Evolutionary conservation across 1,140 invertebrate genomes (phyloP).

Genomic region (Sitobion miscanthi): DNA sequence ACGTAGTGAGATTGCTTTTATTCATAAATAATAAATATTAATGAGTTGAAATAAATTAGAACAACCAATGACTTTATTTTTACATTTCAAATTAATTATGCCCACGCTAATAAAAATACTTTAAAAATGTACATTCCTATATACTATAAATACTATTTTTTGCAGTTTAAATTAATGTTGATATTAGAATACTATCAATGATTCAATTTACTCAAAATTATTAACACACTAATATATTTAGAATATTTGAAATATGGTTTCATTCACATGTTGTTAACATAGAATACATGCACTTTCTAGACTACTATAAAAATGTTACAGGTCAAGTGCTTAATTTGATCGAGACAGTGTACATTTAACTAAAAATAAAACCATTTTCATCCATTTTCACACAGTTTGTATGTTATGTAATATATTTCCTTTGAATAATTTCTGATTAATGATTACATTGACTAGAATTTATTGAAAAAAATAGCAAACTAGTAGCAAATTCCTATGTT

Average conservation of each 20-base stretch:
- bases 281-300: not conserved
- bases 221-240: no score
- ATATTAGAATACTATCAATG: not conserved
- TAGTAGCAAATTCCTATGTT: not conserved
- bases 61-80: slow-evolving; percentile 3
- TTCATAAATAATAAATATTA: slow-evolving; percentile 29
- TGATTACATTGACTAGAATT: not conserved
- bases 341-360: not conserved
- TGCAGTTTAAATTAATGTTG: not conserved
- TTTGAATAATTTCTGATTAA: not conserved
- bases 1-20: not conserved
- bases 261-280: no score
- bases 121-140: not conserved
- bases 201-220: no score
- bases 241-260: no score
- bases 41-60: not conserved
- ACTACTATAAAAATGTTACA: not conserved
- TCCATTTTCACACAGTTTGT: not conserved
- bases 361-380: not conserved
- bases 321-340: not conserved
- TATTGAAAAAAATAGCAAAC: not conserved
- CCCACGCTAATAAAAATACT: not conserved
- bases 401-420: not conserved
- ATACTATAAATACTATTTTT: not conserved
- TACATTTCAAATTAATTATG: slow-evolving; percentile 12